Conservation (phyloP, 2,113 vertebrate genomes). For the Eurystomus gularis region DNA sequence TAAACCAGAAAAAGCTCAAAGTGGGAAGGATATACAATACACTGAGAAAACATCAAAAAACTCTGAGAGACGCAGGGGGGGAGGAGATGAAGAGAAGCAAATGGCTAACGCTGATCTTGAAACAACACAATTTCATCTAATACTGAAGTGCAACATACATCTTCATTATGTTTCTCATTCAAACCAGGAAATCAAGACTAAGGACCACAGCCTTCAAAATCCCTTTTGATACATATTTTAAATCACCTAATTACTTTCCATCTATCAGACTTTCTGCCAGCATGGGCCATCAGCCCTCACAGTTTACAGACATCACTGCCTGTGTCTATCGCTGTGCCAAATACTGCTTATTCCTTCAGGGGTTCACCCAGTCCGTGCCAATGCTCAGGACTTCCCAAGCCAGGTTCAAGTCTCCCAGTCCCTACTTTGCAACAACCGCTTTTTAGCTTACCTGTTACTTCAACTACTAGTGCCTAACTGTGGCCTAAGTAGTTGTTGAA, state of each 20-base stretch:
- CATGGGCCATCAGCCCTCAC: neutral
- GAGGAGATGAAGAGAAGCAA: neutral
- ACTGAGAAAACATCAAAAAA: neutral
- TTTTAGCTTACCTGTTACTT: neutral
- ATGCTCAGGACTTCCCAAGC: neutral
- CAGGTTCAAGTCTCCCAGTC: neutral
- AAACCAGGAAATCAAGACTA: constrained; percentile 13
- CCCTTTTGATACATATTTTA: neutral
- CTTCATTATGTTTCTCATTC: neutral
- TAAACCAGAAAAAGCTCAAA: neutral
- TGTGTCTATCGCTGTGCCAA: accelerated
- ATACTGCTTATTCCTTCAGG: neutral
- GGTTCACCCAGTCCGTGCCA: neutral
- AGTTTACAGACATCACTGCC: neutral
- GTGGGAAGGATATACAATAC: neutral
- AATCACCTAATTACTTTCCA: neutral
- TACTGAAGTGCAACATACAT: neutral
- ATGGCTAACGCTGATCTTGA: neutral
- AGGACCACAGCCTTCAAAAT: neutral
- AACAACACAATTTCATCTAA: constrained; percentile 7
- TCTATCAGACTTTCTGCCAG: neutral
- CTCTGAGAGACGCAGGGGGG: neutral
- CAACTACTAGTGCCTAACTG: neutral
- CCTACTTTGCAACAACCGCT: neutral
- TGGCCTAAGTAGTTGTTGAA: neutral